Base-by-base conservation (phyloP, 92 coral and sea anemone genomes). In the Porites evermanni region DNA sequence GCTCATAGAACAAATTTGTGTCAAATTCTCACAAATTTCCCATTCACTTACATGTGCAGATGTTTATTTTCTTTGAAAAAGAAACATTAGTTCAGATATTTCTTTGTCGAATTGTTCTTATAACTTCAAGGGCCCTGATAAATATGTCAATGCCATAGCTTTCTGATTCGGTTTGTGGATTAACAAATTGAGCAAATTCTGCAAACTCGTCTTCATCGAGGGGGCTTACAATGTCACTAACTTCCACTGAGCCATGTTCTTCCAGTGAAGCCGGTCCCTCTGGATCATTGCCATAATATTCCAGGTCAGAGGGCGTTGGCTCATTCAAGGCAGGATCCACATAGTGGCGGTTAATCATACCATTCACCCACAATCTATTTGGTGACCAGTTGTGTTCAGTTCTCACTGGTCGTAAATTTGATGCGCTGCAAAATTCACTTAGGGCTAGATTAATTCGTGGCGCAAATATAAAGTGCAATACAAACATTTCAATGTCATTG, bases 331-430 rank as follows among this genome's bases (percentile, higher is more conserved):
- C 75, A 75, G 79, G 79, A 75, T 75, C 79, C 79, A 75, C 64
- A 58, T 75, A 75, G 74, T 80, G 85, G 74, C 66, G 85, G 70
- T 86, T 87, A 50, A 79, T 11, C 79, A 87, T 87, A 38, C 85
- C 90, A 87, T 87, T 87, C 64, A 87, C 79, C 86, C 79, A 87
- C 75, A 87, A 65, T 79, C 85, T 81, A 51, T 74, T 69, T 73
- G 90, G 90, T 54, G 89, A 64, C 93, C 87, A 90, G 69, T 90
- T 90, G 79, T 79, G 93, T 67, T 90, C 93, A 61, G 93, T 80
- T 53, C 90, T 70, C 52, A 90, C 75, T 12, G 90, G 90, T 18
- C 82, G 87, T 52, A 79, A 54, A 83, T 90, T 85, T 32, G 78
- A 89, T 38, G 92, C 89, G n/a, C 79, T 70, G n/a, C 68, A 77